Evolutionary conservation across 2,888 invertebrate species (phyloP), one percentile per base, ranked within the genome.

Genomic region (Buathra laborator): DNA sequence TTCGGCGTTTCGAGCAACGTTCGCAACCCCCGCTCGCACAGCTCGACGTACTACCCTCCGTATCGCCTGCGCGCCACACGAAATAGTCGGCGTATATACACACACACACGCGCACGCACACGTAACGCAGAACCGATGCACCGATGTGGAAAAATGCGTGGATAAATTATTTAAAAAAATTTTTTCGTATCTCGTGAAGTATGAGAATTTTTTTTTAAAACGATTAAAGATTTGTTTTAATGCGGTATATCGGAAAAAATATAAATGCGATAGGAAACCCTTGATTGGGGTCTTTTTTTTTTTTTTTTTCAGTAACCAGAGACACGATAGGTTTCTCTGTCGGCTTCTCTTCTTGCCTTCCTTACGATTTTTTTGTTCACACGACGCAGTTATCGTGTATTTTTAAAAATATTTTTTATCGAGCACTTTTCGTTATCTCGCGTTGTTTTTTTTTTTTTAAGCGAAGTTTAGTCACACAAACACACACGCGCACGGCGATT

Each of bases 1-100:
- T 66, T 67, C 86, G 87, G 86, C 85, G 86, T 87, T 87, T 89
- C 87, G n/a, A 75, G 66, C 78, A 75, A 75, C 66, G 66, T 43
- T 62, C 59, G 56, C 48, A 46, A 37, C 32, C 70, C 9, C 71
- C 19, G 29, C 62, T 46, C 37, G 14, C 72, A 43, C 72, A 70
- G 67, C 79, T 53, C 76, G 68, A 29, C 68, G 53, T 19, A 66
- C 76, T 64, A 72, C 75, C 75, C 80, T 53, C 80, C 76, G 77
- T 72, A 70, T 79, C 75, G 76, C 75, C 78, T 71, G 77, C 82
- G 80, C 74, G 51, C 43, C 75, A 62, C 62, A 48, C 62, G 62
- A 62, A 32, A 62, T 14, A 62, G 14, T 62, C 62, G 62, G 44
- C 53, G 12, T 43, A 19, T 46, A 66, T 16, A 51, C 53, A 43